Base-by-base conservation (phyloP, 1,140 invertebrate genomes). In the Rhagoletis pomonella region DNA sequence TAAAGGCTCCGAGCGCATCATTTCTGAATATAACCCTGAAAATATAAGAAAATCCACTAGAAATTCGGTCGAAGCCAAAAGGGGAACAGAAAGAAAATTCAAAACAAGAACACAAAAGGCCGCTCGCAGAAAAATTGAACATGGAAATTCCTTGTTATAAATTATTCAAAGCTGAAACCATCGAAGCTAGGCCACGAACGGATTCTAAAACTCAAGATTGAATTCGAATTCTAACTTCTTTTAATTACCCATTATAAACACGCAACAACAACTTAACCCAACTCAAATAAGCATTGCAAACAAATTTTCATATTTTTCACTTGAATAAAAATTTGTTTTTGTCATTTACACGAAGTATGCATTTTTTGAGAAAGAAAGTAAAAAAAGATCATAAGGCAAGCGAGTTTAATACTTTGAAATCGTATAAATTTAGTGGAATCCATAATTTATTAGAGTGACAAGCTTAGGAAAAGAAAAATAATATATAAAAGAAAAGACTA, bases 271-370 rank as follows among this genome's bases (percentile, higher is more conserved):
- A 73, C 42, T 14, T 14, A 50, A 47, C 69, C 42, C 44, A 29
- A 73, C 69, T 73, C 69, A 73, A 47, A 69, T 29, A 39, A 47
- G 69, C 69, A 73, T 73, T 73, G 69, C 69, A 73, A 81, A 81
- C 73, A 81, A 81, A 81, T 81, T 81, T 81, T 81, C 44, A 81
- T 81, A 77, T 58, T 81, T 81, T 81, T 81, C 73, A 81, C 73
- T 81, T 81, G 73, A 81, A 81, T 81, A 81, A 81, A 81, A 81
- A 81, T 81, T 81, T 50, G 73, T 81, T 81, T 81, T 81, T 19
- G 73, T 81, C 73, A 81, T 81, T 81, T 81, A 81, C 73, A 47
- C 55, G 73, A 81, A 58, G 47, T 19, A 81, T 47, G 7, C 19
- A 7, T 50, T 73, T 73, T 73, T 44, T 47, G 69, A 47, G 44